These are phyloP conservation scores for Pseudanteris insignis DNA, from an alignment of 2,888 invertebrate genomes.

Conservation along the genomic window DNA sequence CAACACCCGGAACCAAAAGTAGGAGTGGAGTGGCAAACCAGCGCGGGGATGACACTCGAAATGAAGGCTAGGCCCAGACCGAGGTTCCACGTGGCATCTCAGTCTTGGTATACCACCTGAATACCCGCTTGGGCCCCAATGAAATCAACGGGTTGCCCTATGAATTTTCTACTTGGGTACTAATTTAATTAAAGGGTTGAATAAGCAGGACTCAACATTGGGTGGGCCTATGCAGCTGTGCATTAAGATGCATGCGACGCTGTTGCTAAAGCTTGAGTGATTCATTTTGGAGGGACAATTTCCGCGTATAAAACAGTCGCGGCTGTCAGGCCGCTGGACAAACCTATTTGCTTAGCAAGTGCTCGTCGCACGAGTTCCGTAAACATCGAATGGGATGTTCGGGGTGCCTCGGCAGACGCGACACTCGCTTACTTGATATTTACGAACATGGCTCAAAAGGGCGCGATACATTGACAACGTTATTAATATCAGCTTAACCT, in stretches of 20 bases:
- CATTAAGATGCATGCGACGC: slow-evolving; percentile 23
- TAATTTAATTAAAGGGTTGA: too few relatives aligned
- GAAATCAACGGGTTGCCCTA: too few relatives aligned
- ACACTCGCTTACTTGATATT: slow-evolving; percentile 13
- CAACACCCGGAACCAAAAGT: too few relatives aligned
- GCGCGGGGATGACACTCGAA: too few relatives aligned
- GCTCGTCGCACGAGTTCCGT: slow-evolving; percentile 5
- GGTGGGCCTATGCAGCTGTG: neutral
- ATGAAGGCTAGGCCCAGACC: too few relatives aligned
- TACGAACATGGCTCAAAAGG: slow-evolving; percentile 11
- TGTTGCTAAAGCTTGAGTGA: slow-evolving; percentile 1
- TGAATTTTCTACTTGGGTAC: too few relatives aligned
- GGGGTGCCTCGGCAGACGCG: slow-evolving; percentile 1
- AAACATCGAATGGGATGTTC: slow-evolving; percentile 33
- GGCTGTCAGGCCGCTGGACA: slow-evolving; percentile 28
- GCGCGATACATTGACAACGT: slow-evolving; percentile 18
- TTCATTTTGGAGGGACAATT: neutral
- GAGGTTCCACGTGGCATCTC: too few relatives aligned
- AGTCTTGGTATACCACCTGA: too few relatives aligned
- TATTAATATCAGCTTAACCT: slow-evolving; percentile 38
- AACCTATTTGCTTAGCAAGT: slow-evolving; percentile 28
- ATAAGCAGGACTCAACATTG: too few relatives aligned
- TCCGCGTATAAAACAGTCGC: slow-evolving; percentile 43
- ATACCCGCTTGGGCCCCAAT: too few relatives aligned
- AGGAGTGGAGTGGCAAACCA: too few relatives aligned